These are phyloP conservation scores for Eristalinus aeneus DNA, from an alignment of 2,888 invertebrate species.

Conservation along the genomic window DNA sequence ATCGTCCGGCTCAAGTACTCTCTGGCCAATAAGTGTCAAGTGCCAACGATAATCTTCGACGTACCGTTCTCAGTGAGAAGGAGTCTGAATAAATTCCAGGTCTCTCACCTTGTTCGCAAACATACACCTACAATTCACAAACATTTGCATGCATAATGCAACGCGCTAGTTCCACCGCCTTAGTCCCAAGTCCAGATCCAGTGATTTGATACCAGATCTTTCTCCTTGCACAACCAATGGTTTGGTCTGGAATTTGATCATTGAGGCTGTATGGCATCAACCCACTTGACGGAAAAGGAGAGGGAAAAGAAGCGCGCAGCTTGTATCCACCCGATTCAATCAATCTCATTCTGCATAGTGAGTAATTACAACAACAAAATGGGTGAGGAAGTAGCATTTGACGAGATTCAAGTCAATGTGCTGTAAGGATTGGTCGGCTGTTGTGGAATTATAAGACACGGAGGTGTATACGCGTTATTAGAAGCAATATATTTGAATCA, in stretches of 20 bases:
- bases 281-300: not conserved
- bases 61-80: slow-evolving; percentile 30
- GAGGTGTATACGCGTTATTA: slow-evolving; percentile 27
- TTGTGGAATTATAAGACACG: not conserved
- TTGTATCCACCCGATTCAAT: slow-evolving; percentile 57
- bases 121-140: slow-evolving; percentile 17
- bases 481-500: slow-evolving; percentile 29
- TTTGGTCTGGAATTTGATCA: slow-evolving; percentile 50
- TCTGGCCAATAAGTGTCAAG: slow-evolving; percentile 68
- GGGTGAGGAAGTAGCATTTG: slow-evolving; percentile 36
- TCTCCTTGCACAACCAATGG: not conserved
- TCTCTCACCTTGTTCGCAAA: slow-evolving; percentile 44
- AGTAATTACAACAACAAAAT: slow-evolving; percentile 63
- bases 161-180: slow-evolving; percentile 33
- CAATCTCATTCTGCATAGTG: slow-evolving; percentile 58
- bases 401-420: not conserved
- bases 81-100: slow-evolving; percentile 28
- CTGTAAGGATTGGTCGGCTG: not conserved
- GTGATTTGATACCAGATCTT: not conserved
- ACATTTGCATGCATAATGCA: slow-evolving; percentile 29
- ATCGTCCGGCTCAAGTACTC: slow-evolving; percentile 59
- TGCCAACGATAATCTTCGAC: slow-evolving; percentile 59
- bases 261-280: slow-evolving; percentile 17
- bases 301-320: not conserved
- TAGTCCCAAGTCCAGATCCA: slow-evolving; percentile 10